These are phyloP conservation scores for Dendrocincla tyrannina DNA, from an alignment of 2,797 vertebrate genomes.

Conservation along the genomic window DNA sequence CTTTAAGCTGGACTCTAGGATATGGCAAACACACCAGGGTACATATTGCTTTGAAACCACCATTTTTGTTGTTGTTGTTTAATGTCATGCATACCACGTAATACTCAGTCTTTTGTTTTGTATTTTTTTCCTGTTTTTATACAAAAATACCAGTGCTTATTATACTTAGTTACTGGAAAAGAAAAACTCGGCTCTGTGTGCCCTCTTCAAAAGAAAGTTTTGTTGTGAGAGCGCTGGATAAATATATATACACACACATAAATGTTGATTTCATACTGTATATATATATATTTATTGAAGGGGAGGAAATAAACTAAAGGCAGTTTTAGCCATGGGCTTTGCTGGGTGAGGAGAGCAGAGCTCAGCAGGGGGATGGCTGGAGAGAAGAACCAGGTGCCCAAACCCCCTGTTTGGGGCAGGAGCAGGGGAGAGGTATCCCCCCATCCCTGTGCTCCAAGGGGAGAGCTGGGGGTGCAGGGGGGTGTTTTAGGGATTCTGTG, in stretches of 20 bases:
- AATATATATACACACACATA: conserved; percentile 68
- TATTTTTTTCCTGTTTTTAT: conserved; percentile 76
- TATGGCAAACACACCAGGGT: conserved; percentile 83
- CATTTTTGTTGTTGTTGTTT: conserved; percentile 75
- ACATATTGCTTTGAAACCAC: conserved; percentile 89
- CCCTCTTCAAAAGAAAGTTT: conserved; percentile 64
- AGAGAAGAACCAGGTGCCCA: neutral
- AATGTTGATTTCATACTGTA: conserved; percentile 54
- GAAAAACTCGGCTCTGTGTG: conserved; percentile 60
- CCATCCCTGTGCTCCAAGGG: rapidly evolving
- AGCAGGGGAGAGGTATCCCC: neutral
- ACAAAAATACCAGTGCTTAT: conserved; percentile 96
- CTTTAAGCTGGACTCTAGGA: conserved; percentile 71
- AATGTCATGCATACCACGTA: conserved; percentile 93
- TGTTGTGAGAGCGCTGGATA: conserved; percentile 33
- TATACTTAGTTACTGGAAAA: conserved; percentile 82
- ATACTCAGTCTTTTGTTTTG: conserved; percentile 76
- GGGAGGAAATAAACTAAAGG: conserved; percentile 59
- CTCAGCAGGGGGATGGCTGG: neutral
- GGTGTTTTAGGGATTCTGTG: rapidly evolving
- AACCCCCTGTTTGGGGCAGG: neutral
- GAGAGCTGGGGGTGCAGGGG: neutral
- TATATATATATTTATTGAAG: conserved; percentile 70
- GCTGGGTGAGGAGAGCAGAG: neutral
- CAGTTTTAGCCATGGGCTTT: conserved; percentile 51